phyloP scores from a whole-genome alignment of 2,797 vertebrate species.

The Pachyuromys duprasi region DNA sequence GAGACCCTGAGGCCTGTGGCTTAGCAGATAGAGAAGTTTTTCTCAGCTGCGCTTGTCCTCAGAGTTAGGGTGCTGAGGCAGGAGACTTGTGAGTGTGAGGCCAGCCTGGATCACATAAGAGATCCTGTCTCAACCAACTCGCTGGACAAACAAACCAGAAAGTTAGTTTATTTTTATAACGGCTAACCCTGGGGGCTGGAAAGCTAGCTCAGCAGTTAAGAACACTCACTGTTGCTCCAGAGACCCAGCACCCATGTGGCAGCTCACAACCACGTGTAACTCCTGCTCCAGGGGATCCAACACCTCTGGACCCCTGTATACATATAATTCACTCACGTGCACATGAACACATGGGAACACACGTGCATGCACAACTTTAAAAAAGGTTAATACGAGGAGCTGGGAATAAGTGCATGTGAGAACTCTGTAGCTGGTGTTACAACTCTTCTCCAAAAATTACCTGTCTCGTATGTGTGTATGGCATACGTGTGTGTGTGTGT shows the following conservation, averaged over 20 bases:
- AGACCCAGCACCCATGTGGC: not conserved
- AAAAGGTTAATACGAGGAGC: not conserved
- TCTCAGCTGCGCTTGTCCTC: not conserved
- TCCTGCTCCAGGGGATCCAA: not conserved
- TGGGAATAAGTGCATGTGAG: not conserved
- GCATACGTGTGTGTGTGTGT: not conserved
- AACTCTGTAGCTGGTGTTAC: not conserved
- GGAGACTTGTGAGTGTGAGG: not conserved
- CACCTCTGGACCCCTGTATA: not conserved
- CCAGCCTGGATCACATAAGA: not conserved
- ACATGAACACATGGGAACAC: not conserved
- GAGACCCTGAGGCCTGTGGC: not conserved
- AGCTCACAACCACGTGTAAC: not conserved
- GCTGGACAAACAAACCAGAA: not conserved
- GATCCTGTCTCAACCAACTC: not conserved
- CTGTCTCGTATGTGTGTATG: not conserved
- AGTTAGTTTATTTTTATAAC: not conserved
- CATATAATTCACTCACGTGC: not conserved
- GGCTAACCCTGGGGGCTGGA: not conserved
- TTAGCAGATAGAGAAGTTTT: conserved; percentile 1
- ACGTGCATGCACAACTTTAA: not conserved
- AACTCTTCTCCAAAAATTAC: not conserved
- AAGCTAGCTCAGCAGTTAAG: not conserved
- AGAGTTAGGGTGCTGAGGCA: not conserved
- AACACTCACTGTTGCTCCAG: not conserved